These are phyloP conservation scores for Nipponia nippon DNA, from an alignment of 2,113 vertebrate species.

Conservation along the genomic window DNA sequence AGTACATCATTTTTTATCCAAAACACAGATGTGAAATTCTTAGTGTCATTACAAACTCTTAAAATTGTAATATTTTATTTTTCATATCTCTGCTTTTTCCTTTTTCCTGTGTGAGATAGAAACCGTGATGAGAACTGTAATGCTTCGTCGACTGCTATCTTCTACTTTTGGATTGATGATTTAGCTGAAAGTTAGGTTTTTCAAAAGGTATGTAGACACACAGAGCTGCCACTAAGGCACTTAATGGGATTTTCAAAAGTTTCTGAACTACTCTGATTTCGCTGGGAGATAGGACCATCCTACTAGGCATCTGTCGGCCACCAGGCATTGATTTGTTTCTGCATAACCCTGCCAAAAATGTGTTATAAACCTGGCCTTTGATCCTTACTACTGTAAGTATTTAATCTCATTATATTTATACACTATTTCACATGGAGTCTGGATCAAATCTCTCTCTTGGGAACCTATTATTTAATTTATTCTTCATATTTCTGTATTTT, in stretches of 20 bases:
- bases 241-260: background rate
- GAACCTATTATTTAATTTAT: background rate
- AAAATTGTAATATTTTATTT: background rate
- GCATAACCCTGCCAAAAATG: background rate
- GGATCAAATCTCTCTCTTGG: background rate
- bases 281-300: background rate
- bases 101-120: background rate
- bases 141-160: background rate
- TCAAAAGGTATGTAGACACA: background rate
- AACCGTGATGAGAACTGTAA: background rate
- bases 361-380: background rate
- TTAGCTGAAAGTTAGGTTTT: background rate
- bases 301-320: background rate
- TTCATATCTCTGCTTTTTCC: background rate
- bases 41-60: background rate
- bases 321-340: background rate
- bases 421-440: background rate
- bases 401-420: slow-evolving; percentile 6
- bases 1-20: background rate
- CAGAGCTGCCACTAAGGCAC: background rate
- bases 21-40: background rate
- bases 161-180: background rate
- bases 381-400: background rate
- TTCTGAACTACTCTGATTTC: background rate
- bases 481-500: background rate